These are phyloP conservation scores for Heterohyrax brucei DNA, from an alignment of 2,797 vertebrate species.

Conservation along the genomic window DNA sequence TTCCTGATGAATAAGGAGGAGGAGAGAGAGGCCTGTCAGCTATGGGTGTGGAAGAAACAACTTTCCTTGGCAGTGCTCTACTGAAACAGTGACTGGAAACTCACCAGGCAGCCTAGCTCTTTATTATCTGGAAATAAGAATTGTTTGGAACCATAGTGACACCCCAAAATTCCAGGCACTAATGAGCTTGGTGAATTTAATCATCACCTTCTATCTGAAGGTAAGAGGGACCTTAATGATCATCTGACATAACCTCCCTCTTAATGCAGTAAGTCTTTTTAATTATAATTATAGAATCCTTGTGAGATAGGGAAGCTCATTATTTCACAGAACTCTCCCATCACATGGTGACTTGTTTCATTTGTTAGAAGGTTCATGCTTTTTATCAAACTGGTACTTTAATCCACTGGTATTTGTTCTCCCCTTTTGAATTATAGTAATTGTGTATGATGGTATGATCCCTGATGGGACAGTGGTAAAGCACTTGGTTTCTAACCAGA, in stretches of 20 bases:
- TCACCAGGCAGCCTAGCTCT: not conserved
- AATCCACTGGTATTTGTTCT: slow-evolving; percentile 46
- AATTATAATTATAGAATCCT: slow-evolving; percentile 85
- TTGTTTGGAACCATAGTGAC: slow-evolving; percentile 35
- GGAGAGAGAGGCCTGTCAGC: not conserved
- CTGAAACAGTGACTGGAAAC: not conserved
- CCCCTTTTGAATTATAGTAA: slow-evolving; percentile 35
- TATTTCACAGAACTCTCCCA: slow-evolving; percentile 78
- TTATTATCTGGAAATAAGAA: slow-evolving; percentile 59
- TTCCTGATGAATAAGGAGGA: slow-evolving; percentile 64
- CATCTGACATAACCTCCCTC: slow-evolving; percentile 66
- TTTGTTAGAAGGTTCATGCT: slow-evolving; percentile 71
- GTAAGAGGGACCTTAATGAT: slow-evolving; percentile 71
- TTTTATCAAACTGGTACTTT: slow-evolving; percentile 47
- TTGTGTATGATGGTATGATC: not conserved
- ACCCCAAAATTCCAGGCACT: slow-evolving; percentile 59
- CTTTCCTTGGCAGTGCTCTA: not conserved
- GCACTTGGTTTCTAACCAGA: not conserved
- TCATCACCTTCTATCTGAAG: slow-evolving; percentile 73
- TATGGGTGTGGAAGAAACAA: not conserved
- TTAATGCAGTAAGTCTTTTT: slow-evolving; percentile 78
- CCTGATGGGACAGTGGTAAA: not conserved
- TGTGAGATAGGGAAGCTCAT: slow-evolving; percentile 77
- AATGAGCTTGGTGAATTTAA: slow-evolving; percentile 78
- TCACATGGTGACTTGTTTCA: slow-evolving; percentile 56